A percentile compares a stretch with the other conserved stretches of the same genome.
Conservation (phyloP, 1,140 invertebrate species). For the Mercenaria mercenaria region DNA sequence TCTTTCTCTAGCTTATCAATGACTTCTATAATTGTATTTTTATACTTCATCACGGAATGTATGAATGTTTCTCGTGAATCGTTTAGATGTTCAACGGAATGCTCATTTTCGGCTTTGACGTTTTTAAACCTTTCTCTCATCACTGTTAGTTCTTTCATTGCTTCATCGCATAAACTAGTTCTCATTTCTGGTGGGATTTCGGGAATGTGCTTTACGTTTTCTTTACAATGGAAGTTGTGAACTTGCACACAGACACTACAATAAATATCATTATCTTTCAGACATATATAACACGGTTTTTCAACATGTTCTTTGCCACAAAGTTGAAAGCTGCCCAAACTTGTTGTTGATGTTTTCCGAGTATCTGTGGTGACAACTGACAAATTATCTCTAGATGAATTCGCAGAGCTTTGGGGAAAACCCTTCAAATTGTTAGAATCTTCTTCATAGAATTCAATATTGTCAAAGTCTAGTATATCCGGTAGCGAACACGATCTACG, state of each 20-base stretch:
- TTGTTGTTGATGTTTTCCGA: not conserved
- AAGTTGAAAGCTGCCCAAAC: not conserved
- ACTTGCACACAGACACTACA: conserved; percentile 43
- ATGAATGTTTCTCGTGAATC: conserved; percentile 16
- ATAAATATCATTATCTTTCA: conserved; percentile 65
- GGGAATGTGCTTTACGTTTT: conserved; percentile 57
- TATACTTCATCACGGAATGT: conserved; percentile 36
- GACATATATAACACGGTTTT: conserved; percentile 58
- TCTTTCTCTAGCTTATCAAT: conserved; percentile 61
- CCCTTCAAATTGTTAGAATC: not conserved
- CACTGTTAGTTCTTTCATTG: conserved; percentile 5
- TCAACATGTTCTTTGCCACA: conserved; percentile 49
- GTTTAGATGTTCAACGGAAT: not conserved
- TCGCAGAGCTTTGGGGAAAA: not conserved
- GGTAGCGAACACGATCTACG: conserved; percentile 50
- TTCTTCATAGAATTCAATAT: conserved; percentile 3
- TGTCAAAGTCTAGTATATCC: conserved; percentile 57
- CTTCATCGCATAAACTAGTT: conserved; percentile 29
- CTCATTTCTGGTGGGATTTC: conserved; percentile 55
- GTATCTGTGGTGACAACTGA: not conserved
- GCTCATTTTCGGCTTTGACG: conserved; percentile 57
- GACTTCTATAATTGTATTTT: conserved; percentile 11
- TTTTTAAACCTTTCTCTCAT: conserved; percentile 45
- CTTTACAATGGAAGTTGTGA: conserved; percentile 56
- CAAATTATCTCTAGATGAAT: not conserved